Conservation (phyloP, 1,140 invertebrate genomes). For the Cherax destructor region DNA sequence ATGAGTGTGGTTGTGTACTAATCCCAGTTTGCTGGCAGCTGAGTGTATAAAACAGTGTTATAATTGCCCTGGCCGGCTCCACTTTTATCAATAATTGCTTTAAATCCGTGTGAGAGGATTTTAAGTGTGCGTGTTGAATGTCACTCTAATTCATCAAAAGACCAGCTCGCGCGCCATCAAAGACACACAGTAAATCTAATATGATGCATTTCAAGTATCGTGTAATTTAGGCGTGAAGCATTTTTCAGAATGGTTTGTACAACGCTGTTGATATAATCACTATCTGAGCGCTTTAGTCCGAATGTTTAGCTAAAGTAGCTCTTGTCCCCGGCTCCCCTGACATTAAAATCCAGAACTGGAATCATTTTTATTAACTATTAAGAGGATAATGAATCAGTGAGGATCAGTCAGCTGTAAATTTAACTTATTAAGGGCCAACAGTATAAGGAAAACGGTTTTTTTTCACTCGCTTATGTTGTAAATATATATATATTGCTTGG, state of each 20-base stretch:
- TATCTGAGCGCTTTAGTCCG: neutral
- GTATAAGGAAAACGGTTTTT: neutral
- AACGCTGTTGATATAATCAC: neutral
- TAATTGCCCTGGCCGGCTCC: neutral
- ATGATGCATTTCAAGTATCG: slow-evolving; percentile 3
- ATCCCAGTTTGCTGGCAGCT: neutral
- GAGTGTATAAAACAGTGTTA: neutral
- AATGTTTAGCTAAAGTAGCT: neutral
- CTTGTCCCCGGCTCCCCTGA: neutral
- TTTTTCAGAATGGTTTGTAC: neutral
- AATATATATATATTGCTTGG: neutral
- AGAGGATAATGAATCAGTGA: neutral
- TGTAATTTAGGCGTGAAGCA: neutral
- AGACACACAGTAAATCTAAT: neutral
- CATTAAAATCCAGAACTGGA: neutral
- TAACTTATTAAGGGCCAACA: neutral
- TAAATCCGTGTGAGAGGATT: neutral
- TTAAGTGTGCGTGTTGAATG: neutral
- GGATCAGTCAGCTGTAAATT: neutral
- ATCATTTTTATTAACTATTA: neutral
- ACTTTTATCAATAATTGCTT: slow-evolving; percentile 12
- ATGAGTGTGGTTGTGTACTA: too few species aligned
- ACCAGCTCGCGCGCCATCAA: neutral
- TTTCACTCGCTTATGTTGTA: neutral
- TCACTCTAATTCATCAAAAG: neutral